These are phyloP conservation scores for Alosa sapidissima DNA, from an alignment of 2,797 vertebrate species.

Conservation along the genomic window DNA sequence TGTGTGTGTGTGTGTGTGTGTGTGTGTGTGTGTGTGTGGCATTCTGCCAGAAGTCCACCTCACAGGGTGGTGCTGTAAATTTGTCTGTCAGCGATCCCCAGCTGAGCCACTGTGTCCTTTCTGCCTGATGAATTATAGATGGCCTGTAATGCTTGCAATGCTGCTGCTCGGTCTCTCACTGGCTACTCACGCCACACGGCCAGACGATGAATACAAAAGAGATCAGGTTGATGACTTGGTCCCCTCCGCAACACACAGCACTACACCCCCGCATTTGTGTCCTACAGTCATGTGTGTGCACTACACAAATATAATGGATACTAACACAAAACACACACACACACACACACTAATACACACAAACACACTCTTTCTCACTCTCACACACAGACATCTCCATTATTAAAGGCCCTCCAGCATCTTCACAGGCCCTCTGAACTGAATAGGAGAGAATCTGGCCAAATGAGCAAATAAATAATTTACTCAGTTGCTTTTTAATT, in stretches of 20 bases:
- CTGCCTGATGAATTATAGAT: conserved; percentile 76
- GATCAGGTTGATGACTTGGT: conserved; percentile 39
- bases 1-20: conserved; percentile 14
- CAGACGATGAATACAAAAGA: conserved; percentile 67
- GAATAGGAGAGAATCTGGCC: neutral
- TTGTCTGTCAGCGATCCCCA: conserved; percentile 65
- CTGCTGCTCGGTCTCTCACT: conserved; percentile 60
- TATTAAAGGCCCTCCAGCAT: neutral
- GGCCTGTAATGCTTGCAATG: conserved; percentile 72
- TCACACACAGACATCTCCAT: neutral
- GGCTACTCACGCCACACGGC: conserved; percentile 64
- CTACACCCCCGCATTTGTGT: neutral
- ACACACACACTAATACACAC: neutral
- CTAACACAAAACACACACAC: neutral
- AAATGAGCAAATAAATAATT: conserved; percentile 25
- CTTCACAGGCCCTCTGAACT: neutral
- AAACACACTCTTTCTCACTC: neutral
- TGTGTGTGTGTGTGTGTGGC: conserved; percentile 14
- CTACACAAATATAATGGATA: neutral
- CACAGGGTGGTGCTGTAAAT: conserved; percentile 54
- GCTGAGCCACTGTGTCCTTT: conserved; percentile 63
- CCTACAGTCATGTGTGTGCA: neutral
- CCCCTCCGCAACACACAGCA: conserved; percentile 41
- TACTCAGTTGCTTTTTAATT: neutral
- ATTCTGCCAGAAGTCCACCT: conserved; percentile 48